A percentile compares a stretch with the other conserved stretches of the same genome.
phyloP scores from a whole-genome alignment of 2,113 vertebrate species.

The Megaptera novaeangliae region DNA sequence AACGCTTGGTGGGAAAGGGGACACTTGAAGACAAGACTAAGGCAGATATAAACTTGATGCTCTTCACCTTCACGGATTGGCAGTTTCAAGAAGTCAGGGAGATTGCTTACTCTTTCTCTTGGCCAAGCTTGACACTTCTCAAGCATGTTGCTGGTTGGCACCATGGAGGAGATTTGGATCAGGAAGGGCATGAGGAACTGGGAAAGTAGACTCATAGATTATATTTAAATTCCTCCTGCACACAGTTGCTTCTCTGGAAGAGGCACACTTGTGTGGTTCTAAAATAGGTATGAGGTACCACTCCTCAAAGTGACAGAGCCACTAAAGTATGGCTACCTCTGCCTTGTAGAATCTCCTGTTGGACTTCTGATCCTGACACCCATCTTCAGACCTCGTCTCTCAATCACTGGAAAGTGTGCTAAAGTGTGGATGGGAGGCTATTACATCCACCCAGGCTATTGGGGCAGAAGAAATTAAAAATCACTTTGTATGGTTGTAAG shows the following conservation, averaged over 20 bases:
- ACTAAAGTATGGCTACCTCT: background rate
- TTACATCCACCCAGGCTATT: background rate
- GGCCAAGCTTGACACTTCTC: background rate
- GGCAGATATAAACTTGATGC: background rate
- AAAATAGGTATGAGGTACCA: rapidly evolving
- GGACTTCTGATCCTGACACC: background rate
- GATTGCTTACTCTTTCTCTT: background rate
- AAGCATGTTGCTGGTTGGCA: background rate
- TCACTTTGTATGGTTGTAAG: background rate
- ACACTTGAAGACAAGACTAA: background rate
- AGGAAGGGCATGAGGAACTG: background rate
- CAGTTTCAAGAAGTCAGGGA: background rate
- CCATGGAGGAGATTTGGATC: background rate
- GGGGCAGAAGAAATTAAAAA: background rate
- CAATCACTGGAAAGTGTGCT: background rate
- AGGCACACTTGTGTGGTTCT: background rate
- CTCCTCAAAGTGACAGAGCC: background rate
- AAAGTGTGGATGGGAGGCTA: background rate
- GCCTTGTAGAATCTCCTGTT: background rate
- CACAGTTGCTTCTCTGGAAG: background rate
- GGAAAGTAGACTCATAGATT: background rate
- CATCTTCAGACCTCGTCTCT: background rate
- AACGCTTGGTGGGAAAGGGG: background rate
- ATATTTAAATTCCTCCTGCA: too few species aligned
- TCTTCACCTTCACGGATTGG: background rate